phyloP scores from a whole-genome alignment of 2,113 vertebrate species.

The Sminthopsis crassicaudata region DNA sequence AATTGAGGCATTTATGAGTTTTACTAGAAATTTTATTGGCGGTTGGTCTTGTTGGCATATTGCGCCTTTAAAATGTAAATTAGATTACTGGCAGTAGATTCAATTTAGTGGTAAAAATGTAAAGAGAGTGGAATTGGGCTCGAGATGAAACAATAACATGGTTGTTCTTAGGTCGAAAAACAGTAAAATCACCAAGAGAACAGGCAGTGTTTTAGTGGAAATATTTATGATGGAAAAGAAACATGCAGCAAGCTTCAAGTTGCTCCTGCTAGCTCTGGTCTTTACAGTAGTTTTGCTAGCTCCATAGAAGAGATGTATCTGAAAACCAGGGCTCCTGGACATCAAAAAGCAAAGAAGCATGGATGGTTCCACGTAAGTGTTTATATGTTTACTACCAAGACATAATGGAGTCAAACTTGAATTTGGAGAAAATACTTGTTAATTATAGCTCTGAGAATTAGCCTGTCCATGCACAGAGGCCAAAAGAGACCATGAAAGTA shows the following conservation, averaged over 20 bases:
- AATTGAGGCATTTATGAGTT: constrained; percentile 84
- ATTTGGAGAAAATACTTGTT: constrained; percentile 1
- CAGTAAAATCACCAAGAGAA: constrained; percentile 77
- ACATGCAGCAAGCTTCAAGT: constrained; percentile 38
- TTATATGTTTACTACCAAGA: neutral
- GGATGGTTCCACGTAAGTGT: neutral
- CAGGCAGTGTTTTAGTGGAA: constrained; percentile 40
- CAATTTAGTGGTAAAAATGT: constrained; percentile 85
- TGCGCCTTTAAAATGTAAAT: constrained; percentile 85
- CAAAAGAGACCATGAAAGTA: neutral
- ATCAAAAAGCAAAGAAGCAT: neutral
- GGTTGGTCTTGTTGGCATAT: constrained; percentile 84
- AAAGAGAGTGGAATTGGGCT: constrained; percentile 79
- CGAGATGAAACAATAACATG: constrained; percentile 82
- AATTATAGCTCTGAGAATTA: neutral
- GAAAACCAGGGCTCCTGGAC: neutral
- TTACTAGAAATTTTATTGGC: constrained; percentile 86
- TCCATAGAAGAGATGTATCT: constrained; percentile 65
- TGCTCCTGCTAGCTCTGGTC: constrained; percentile 52
- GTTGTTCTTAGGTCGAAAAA: constrained; percentile 81
- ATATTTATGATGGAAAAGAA: constrained; percentile 60
- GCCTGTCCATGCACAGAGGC: neutral
- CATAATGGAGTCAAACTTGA: neutral
- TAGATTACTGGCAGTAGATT: constrained; percentile 86
- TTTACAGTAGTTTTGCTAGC: constrained; percentile 77